phyloP scores from a whole-genome alignment of 2,113 vertebrate genomes.

The Oreochromis niloticus region DNA sequence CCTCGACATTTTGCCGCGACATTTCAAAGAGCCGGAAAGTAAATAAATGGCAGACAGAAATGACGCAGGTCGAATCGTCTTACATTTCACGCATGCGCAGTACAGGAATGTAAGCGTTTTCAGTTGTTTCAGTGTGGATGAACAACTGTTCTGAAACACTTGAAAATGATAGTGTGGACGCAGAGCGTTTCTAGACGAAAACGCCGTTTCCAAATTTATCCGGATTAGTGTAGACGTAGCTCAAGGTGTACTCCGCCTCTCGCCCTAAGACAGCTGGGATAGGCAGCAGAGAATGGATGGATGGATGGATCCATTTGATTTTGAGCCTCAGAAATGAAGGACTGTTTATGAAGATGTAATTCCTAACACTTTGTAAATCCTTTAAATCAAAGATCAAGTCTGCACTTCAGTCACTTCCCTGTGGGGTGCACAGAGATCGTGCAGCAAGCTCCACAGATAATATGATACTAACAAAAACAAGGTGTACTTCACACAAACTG shows the following conservation, averaged over 20 bases:
- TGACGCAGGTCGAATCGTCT: accelerated
- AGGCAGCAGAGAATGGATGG: background rate
- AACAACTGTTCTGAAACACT: background rate
- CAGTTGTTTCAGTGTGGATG: accelerated
- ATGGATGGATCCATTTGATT: background rate
- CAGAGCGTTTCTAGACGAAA: accelerated
- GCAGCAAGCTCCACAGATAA: background rate
- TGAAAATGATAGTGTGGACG: accelerated
- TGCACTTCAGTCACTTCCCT: background rate
- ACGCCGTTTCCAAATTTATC: background rate
- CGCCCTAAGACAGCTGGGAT: accelerated
- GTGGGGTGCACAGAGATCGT: accelerated
- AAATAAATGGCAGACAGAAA: background rate
- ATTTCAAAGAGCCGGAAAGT: background rate
- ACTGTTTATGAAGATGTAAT: background rate
- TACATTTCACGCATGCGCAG: background rate
- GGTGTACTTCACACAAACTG: background rate
- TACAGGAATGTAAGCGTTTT: background rate
- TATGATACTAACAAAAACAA: background rate
- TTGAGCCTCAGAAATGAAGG: background rate
- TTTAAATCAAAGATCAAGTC: background rate
- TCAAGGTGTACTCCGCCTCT: accelerated
- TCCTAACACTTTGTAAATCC: background rate
- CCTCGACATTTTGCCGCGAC: background rate
- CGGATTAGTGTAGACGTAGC: background rate